Base-by-base conservation (phyloP, 2,888 invertebrate genomes). In the Alentia gelatinosa region DNA sequence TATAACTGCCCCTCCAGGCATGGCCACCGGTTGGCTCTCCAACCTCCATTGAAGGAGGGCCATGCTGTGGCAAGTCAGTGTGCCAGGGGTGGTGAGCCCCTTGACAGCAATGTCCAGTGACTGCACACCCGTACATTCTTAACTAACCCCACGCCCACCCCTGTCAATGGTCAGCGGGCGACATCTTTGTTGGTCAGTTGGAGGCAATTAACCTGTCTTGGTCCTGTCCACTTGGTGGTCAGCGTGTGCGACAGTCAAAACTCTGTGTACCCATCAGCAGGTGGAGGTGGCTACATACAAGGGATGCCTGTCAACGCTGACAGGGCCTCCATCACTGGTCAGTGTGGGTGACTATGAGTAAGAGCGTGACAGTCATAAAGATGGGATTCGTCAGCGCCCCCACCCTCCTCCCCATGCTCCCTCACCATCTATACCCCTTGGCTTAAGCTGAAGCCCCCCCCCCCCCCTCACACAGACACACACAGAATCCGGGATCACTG, bases 171-270 rank as follows among this genome's bases (percentile, higher is more conserved):
- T 30, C 68, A 26, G 68, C 68, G 30, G 56, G n/a, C 26, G 74
- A 74, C 79, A 79, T 35, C 79, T 37, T 35, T 79, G 79, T 79
- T 79, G 79, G 79, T 79, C 79, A 79, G 79, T 79, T n/a, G 79
- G 79, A 37, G 68, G 3, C 37, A 79, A 79, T 79, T 79, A 79
- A 79, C 79, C 79, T 79, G 68, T 26, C 30, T 15, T 68, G 68
- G 68, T 68, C 23, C 4, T 68, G 79, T 79, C 79, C 79, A 39
- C 79, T 79, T 39, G n/a, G 79, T 79, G 79, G 79, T 79, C 79
- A 79, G 79, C 39, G 4, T 19, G 79, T 79, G 79, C 39, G 79
- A 39, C 35, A 37, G 79, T 79, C 79, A 35, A 79, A 12, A 37
- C n/a, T 19, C 79, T 37, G 79, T 35, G 33, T 3, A 35, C 1